Percentiles rank a stretch among this genome's conserved stretches.
These are phyloP conservation scores for Vireo altiloquus DNA, from an alignment of 2,113 vertebrate species.

Conservation along the genomic window DNA sequence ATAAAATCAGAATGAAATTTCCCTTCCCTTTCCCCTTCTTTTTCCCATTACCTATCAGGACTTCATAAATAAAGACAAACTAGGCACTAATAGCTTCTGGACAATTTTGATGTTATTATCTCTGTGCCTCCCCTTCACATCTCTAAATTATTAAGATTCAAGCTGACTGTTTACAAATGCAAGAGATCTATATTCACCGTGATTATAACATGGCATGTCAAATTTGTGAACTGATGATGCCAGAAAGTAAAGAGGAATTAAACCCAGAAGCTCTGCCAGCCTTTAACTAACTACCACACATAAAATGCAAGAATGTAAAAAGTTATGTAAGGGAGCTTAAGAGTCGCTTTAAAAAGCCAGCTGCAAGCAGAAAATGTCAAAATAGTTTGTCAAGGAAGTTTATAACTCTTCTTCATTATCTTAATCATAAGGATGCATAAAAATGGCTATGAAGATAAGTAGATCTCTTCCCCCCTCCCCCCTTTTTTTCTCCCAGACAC, in stretches of 20 bases:
- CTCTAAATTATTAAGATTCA: not conserved
- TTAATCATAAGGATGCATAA: not conserved
- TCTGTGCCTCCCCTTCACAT: not conserved
- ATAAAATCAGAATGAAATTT: not conserved
- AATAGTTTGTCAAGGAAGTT: slow-evolving; percentile 28
- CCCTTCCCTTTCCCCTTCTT: not conserved
- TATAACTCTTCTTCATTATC: not conserved
- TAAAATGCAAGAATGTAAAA: not conserved
- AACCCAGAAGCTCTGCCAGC: not conserved
- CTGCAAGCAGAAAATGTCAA: not conserved
- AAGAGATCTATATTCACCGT: not conserved
- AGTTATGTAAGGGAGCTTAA: not conserved
- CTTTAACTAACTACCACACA: not conserved
- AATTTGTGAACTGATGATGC: not conserved
- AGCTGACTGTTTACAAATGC: not conserved
- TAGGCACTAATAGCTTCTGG: not conserved
- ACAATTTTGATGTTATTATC: not conserved
- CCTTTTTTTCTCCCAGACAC: not conserved
- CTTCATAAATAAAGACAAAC: not conserved
- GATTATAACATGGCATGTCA: not conserved
- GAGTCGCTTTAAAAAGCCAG: not conserved
- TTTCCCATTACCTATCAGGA: not conserved
- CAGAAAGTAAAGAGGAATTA: not conserved
- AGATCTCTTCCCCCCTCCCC: not conserved
- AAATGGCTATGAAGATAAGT: not conserved